phyloP scores from a whole-genome alignment of 2,797 vertebrate genomes.

The Coilia nasus region DNA sequence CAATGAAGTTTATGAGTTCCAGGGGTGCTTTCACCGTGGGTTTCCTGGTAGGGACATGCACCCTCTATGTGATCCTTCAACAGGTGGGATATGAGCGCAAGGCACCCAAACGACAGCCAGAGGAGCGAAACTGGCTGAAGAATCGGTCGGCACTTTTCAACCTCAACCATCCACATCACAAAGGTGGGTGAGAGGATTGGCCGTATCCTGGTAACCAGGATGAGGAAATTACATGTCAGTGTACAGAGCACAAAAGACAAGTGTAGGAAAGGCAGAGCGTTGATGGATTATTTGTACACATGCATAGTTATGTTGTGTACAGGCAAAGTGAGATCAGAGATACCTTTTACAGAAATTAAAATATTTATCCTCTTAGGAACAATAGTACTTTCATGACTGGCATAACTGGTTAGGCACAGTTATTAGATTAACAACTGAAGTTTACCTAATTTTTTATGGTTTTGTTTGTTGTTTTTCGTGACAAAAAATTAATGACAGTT shows the following conservation, averaged over 20 bases:
- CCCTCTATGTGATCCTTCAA: constrained; percentile 72
- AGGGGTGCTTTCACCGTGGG: constrained; percentile 75
- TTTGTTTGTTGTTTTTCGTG: no score
- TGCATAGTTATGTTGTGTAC: no score
- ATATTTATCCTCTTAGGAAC: no score
- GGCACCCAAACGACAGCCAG: neutral
- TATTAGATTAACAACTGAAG: no score
- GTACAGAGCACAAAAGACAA: neutral
- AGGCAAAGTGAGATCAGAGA: no score
- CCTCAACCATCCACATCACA: constrained; percentile 75
- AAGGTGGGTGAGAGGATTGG: constrained; percentile 60
- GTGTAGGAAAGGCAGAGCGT: no score
- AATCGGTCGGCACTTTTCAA: constrained; percentile 78
- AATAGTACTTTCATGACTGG: no score
- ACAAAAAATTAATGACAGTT: no score
- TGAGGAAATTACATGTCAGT: neutral
- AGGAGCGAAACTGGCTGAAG: constrained; percentile 70
- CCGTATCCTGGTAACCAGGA: neutral
- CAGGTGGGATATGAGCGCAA: constrained; percentile 64
- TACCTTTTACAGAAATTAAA: no score
- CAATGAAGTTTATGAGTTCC: constrained; percentile 69
- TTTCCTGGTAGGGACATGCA: constrained; percentile 74
- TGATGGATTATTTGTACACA: no score
- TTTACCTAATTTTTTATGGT: no score
- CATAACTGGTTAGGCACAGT: no score